Conservation (phyloP, 92 coral and sea anemone species). For the Porites evermanni region DNA sequence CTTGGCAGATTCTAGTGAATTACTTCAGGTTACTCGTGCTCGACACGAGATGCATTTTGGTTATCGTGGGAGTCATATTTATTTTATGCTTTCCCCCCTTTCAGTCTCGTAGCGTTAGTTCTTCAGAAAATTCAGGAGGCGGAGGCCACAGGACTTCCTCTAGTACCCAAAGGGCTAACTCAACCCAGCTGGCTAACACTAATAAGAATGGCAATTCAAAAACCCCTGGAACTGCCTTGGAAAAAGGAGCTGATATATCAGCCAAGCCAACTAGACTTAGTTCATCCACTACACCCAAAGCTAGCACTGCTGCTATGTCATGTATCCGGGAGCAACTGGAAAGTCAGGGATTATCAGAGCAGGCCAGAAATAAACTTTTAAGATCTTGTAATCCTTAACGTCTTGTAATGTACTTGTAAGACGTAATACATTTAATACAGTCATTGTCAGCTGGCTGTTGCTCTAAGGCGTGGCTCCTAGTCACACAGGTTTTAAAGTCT, state of each 20-base stretch:
- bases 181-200: constrained; percentile 55
- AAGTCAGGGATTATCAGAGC: constrained; percentile 40
- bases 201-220: constrained; percentile 46
- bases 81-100: constrained; percentile 70
- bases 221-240: constrained; percentile 30
- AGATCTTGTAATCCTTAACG: constrained; percentile 1
- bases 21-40: not conserved
- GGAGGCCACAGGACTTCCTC: constrained; percentile 41
- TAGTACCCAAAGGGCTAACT: constrained; percentile 53
- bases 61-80: constrained; percentile 41
- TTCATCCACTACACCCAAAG: constrained; percentile 53
- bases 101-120: constrained; percentile 32
- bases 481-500: constrained; percentile 33
- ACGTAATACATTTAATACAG: not conserved
- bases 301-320: constrained; percentile 42
- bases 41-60: constrained; percentile 43
- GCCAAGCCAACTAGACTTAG: constrained; percentile 37
- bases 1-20: not conserved
- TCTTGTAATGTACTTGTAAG: not conserved
- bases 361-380: constrained; percentile 7
- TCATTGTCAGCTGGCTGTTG: not conserved
- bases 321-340: constrained; percentile 33
- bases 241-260: constrained; percentile 10
- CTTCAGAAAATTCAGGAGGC: constrained; percentile 53
- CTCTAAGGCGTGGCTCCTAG: constrained; percentile 1